Percentiles rank a stretch among this genome's conserved stretches.
Conservation (phyloP, 2,888 invertebrate species). For the Ypsolopha scabrella region DNA sequence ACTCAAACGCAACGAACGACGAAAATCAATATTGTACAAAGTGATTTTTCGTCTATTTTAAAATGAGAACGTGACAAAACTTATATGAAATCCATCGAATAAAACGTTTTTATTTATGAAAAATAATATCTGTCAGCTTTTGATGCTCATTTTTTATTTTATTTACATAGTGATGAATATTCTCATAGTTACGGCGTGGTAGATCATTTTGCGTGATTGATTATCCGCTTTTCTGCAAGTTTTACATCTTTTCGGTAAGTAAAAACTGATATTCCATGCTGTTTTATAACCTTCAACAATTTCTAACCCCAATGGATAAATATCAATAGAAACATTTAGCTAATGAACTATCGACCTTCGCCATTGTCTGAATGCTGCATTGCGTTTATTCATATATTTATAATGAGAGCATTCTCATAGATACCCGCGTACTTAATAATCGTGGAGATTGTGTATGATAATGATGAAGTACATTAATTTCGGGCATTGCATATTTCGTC, state of each 20-base stretch:
- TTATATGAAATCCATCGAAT: slow-evolving; percentile 56
- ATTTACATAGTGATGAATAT: slow-evolving; percentile 69
- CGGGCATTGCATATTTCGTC: too few relatives aligned
- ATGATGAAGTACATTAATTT: too few relatives aligned
- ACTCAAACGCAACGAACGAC: slow-evolving; percentile 29
- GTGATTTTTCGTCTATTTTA: slow-evolving; percentile 61
- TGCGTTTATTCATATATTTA: slow-evolving; percentile 40
- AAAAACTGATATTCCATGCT: slow-evolving; percentile 20
- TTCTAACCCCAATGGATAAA: background rate
- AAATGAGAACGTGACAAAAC: slow-evolving; percentile 69
- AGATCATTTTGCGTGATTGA: slow-evolving; percentile 60
- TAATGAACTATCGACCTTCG: slow-evolving; percentile 62
- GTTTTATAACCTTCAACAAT: background rate
- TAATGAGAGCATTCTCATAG: too few relatives aligned
- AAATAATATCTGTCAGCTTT: slow-evolving; percentile 59
- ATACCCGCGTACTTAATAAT: too few relatives aligned
- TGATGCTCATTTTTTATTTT: slow-evolving; percentile 69
- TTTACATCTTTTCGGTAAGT: slow-evolving; percentile 59
- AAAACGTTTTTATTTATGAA: slow-evolving; percentile 52
- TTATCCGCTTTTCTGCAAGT: slow-evolving; percentile 54
- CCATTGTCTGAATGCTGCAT: slow-evolving; percentile 71
- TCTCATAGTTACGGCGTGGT: slow-evolving; percentile 68
- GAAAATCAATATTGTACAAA: slow-evolving; percentile 56
- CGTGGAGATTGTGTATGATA: too few relatives aligned
- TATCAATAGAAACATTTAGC: slow-evolving; percentile 20